Percentiles rank a stretch among this genome's conserved stretches.
phyloP scores from a whole-genome alignment of 1,140 invertebrate species.

The Drosophila mauritiana region DNA sequence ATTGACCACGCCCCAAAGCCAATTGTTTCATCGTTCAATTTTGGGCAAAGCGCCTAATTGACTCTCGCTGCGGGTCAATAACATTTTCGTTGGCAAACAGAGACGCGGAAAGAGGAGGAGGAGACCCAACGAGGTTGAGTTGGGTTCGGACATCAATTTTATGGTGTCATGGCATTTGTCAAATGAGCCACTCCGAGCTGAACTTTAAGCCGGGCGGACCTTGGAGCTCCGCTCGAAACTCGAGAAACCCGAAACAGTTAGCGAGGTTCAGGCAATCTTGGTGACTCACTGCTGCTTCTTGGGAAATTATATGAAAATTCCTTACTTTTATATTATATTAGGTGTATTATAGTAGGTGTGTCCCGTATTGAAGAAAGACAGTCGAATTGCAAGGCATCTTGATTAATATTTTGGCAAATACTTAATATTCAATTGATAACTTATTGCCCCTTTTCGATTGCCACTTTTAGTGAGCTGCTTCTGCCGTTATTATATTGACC shows the following conservation, averaged over 20 bases:
- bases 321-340: not conserved
- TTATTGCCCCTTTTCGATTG: not conserved
- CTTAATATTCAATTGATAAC: slow-evolving; percentile 17
- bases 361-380: not conserved
- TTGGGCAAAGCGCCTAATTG: slow-evolving; percentile 56
- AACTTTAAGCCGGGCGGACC: slow-evolving; percentile 19
- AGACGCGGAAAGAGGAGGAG: not conserved
- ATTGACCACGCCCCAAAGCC: slow-evolving; percentile 15
- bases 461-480: slow-evolving; percentile 16
- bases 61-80: slow-evolving; percentile 63
- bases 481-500: slow-evolving; percentile 1
- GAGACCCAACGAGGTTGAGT: slow-evolving; percentile 25
- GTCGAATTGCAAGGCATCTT: not conserved
- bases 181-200: slow-evolving; percentile 20
- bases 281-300: slow-evolving; percentile 3
- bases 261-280: not conserved
- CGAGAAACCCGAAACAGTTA: slow-evolving; percentile 23
- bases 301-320: not conserved
- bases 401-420: not conserved
- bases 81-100: slow-evolving; percentile 31
- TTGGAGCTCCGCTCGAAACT: not conserved
- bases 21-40: slow-evolving; percentile 54
- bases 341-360: too few species aligned
- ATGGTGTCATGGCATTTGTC: slow-evolving; percentile 56
- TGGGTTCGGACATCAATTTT: slow-evolving; percentile 33